phyloP scores from a whole-genome alignment of 2,888 invertebrate genomes.

The Cabera pusaria region DNA sequence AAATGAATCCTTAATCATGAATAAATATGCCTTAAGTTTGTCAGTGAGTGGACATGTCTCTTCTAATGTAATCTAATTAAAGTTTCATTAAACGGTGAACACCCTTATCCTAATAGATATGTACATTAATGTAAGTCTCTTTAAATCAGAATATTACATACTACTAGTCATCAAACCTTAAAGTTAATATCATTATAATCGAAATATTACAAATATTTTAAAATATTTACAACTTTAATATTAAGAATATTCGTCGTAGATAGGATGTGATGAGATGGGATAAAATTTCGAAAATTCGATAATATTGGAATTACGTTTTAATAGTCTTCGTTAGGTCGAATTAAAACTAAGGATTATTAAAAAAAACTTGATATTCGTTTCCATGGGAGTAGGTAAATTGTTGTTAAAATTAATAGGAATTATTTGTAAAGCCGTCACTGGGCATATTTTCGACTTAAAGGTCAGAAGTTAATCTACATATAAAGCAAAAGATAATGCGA shows the following conservation, averaged over 20 bases:
- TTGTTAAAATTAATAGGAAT: too few relatives aligned
- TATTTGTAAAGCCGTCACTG: too few relatives aligned
- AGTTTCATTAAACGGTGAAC: too few relatives aligned
- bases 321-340: conserved; percentile 4
- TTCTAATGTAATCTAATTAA: conserved; percentile 1
- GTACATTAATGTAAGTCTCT: conserved; percentile 80
- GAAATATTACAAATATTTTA: conserved; percentile 75
- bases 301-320: conserved; percentile 7
- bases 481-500: conserved; percentile 37
- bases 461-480: conserved; percentile 32
- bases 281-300: conserved; percentile 8
- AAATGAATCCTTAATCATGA: too few relatives aligned
- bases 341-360: too few relatives aligned
- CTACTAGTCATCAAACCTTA: conserved; percentile 71
- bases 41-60: conserved; percentile 2
- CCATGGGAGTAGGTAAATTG: too few relatives aligned
- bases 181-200: conserved; percentile 67
- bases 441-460: conserved; percentile 22
- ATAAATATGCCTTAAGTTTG: too few relatives aligned
- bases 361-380: too few relatives aligned
- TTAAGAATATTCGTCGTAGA: conserved; percentile 14
- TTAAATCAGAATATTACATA: conserved; percentile 66
- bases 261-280: conserved; percentile 1
- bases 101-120: conserved; percentile 78
- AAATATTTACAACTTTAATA: conserved; percentile 80